phyloP scores from a whole-genome alignment of 1,140 invertebrate species.

The Brachionus asplanchnoidis region DNA sequence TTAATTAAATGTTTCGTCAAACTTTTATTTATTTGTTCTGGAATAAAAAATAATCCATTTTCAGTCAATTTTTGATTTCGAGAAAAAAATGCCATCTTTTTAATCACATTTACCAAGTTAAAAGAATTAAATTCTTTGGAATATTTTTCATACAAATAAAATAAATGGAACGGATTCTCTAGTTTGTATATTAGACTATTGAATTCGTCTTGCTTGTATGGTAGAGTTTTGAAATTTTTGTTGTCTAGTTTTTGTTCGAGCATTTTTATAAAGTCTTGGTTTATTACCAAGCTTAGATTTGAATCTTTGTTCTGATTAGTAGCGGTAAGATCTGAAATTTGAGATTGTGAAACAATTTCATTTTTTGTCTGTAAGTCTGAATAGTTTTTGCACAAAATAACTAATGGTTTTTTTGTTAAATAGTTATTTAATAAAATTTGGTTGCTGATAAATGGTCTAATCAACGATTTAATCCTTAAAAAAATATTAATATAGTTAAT shows the following conservation, averaged over 20 bases:
- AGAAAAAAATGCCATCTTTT: neutral
- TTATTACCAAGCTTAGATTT: neutral
- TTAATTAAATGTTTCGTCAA: constrained; percentile 2
- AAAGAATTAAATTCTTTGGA: constrained; percentile 2
- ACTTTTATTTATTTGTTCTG: neutral
- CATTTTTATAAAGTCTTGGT: neutral
- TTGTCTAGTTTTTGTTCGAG: neutral
- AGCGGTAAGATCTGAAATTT: neutral
- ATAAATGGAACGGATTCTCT: neutral
- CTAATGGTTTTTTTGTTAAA: neutral
- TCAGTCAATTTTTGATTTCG: neutral
- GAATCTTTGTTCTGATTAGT: neutral
- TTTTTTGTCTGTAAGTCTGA: neutral
- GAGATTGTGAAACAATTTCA: neutral
- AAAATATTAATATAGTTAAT: neutral
- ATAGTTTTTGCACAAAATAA: neutral
- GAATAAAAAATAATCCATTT: neutral
- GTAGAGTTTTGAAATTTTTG: neutral
- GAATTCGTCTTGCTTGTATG: constrained; percentile 24
- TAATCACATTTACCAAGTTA: constrained; percentile 3
- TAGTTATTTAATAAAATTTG: neutral
- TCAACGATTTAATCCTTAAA: neutral
- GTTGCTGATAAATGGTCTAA: neutral
- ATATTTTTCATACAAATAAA: constrained; percentile 31
- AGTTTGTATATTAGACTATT: neutral